Evolutionary conservation across 2,888 invertebrate species (phyloP), one percentile per base, ranked within the genome.

Genomic region (Drosophila nr. perissopoda): DNA sequence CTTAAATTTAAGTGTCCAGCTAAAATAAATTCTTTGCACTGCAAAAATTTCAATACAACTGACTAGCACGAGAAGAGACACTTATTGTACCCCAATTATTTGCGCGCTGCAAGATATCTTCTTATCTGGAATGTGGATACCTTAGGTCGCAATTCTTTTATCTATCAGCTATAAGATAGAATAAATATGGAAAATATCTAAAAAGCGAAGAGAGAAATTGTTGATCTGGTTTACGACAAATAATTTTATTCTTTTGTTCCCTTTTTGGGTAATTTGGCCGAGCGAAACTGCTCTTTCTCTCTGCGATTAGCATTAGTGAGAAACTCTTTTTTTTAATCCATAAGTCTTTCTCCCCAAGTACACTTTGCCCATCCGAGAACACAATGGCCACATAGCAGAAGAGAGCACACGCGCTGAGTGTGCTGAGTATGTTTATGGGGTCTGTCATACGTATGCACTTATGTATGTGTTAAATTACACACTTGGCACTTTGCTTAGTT

Each of bases 321-420:
- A 70, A 70, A 54, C 36, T 56, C 34, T 33, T 52, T 57, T 29
- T 29, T 10, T 38, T 0, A 13, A 38, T n/a, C 7, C 31, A 27
- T 48, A 61, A 62, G 36, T 38, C 16, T 27, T 38, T 21, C 21
- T 13, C 45, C 10, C 38, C n/a, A 40, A 49, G 25, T 36, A 61
- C 42, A 61, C 42, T 49, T 59, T 57, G 57, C 49, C 40, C 56
- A 59, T 56, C 49, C 53, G 54, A 65, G 60, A 69, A 70, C 75
- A 84, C 71, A 67, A 61, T 57, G 68, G 49, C 25, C 48, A 59
- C 60, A 71, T 40, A 64, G 57, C 60, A 48, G 60, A 77, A 70
- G 81, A 72, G 64, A 54, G 62, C 73, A 87, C 83, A 82, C 87
- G 83, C 85, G 82, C 82, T 84, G 57, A 84, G 60, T 69, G 60